Base-by-base conservation (phyloP, 1,140 invertebrate species). In the Papilio aristodemus region DNA sequence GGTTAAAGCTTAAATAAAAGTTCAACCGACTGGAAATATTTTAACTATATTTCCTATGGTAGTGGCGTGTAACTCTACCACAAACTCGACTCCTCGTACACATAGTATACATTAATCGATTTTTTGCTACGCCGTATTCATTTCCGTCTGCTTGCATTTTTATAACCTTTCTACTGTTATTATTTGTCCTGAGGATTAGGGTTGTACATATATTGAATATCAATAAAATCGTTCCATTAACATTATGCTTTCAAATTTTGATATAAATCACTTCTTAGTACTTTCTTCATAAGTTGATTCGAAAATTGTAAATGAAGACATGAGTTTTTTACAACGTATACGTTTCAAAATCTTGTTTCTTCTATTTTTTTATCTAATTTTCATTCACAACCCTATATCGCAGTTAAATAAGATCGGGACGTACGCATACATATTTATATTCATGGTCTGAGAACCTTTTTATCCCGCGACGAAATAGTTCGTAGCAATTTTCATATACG, bases 61-160 rank as follows among this genome's bases (percentile, higher is more conserved):
- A 73, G 66, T 64, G 41, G 71, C 59, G 70, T 50, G 67, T 46
- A 32, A 39, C 38, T 70, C 68, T 73, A 39, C n/a, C 43, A 22
- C 43, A 57, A n/a, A 39, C 68, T 69, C 37, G 57, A 37, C 66
- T 71, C 59, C 43, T 64, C 58, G 71, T 38, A 72, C 69, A 69
- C 63, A 62, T 74, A n/a, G n/a, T n/a, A 36, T 39, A 27, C 46
- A 22, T 4, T 62, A 17, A 9, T 76, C 70, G 57, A 6, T 71
- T 78, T 54, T 54, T 54, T 80, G 76, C 75, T 68, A 71, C 74
- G 67, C 76, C 75, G 77, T 81, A 81, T 84, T 83, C 81, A 87
- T 89, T 89, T 89, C 84, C 85, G 79, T 81, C 76, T 80, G 83
- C 83, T 86, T 85, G 86, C 83, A 86, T 85, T 89, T 88, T 86